Evolutionary conservation across 2,888 invertebrate genomes (phyloP).

Genomic region (Idaea aversata): DNA sequence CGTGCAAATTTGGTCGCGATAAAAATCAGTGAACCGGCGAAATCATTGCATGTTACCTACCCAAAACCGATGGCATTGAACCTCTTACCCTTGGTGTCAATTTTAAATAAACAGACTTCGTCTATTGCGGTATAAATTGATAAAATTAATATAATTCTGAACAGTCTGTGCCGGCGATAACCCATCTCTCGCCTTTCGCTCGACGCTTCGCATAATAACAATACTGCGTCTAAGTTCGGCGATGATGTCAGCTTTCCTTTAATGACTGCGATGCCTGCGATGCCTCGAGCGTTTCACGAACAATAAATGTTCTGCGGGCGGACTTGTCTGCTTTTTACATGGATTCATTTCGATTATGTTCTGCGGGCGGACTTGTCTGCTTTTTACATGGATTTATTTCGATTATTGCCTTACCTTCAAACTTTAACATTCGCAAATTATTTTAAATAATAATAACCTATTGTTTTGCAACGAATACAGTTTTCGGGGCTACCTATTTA

Average conservation of each 20-base stretch:
- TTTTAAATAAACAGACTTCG: slow-evolving; percentile 38
- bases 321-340: slow-evolving; percentile 44
- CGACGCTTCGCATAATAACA: slow-evolving; percentile 61
- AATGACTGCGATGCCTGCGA: slow-evolving; percentile 53
- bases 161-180: slow-evolving; percentile 55
- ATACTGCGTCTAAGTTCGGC: slow-evolving; percentile 62
- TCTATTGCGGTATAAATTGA: slow-evolving; percentile 44
- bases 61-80: slow-evolving; percentile 65
- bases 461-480: slow-evolving; percentile 30
- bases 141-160: slow-evolving; percentile 58
- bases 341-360: slow-evolving; percentile 39
- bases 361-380: slow-evolving; percentile 51
- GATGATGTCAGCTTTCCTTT: slow-evolving; percentile 77
- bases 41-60: slow-evolving; percentile 51
- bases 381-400: slow-evolving; percentile 40
- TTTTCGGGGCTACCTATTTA: slow-evolving; percentile 31
- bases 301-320: slow-evolving; percentile 16
- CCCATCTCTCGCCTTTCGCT: slow-evolving; percentile 63
- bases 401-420: slow-evolving; percentile 35
- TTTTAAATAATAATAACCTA: slow-evolving; percentile 27
- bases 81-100: slow-evolving; percentile 49
- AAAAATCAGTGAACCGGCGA: slow-evolving; percentile 55
- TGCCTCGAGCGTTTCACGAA: slow-evolving; percentile 61
- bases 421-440: background rate
- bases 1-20: slow-evolving; percentile 60